Percentiles rank a stretch among this genome's conserved stretches.
phyloP scores from a whole-genome alignment of 2,888 invertebrate species.

The Autographa pulchrina region DNA sequence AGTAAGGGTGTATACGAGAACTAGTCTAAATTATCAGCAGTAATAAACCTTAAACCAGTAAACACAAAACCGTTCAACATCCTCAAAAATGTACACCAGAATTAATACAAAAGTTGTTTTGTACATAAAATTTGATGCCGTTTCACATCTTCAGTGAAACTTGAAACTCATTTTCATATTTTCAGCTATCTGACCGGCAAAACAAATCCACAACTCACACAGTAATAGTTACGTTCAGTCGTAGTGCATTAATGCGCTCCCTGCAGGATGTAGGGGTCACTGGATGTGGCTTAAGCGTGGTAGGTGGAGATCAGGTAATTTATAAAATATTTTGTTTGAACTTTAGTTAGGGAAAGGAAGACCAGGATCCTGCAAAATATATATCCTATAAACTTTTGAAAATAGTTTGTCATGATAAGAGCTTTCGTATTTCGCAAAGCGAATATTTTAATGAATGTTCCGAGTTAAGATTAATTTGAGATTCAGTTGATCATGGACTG shows the following conservation, averaged over 20 bases:
- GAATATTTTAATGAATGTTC: no score
- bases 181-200: conserved; percentile 82
- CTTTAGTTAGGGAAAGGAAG: no score
- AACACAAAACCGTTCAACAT: neutral
- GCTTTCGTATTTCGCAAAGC: no score
- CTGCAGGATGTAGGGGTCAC: conserved; percentile 35
- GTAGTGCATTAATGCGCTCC: conserved; percentile 82
- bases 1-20: no score
- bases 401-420: no score
- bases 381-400: no score
- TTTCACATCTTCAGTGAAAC: conserved; percentile 68
- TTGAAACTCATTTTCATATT: conserved; percentile 86
- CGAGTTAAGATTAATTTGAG: no score
- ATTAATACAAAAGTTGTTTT: conserved; percentile 61
- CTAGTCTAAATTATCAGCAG: no score
- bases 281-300: conserved; percentile 59
- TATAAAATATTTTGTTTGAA: no score
- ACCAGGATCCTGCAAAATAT: no score
- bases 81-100: conserved; percentile 6
- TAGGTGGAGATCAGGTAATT: neutral
- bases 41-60: no score
- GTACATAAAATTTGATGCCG: conserved; percentile 73
- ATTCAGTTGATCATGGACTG: no score
- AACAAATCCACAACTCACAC: conserved; percentile 87
- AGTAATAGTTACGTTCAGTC: conserved; percentile 82